A percentile compares a stretch with the other conserved stretches of the same genome.
These are phyloP conservation scores for Aethes cnicana DNA, from an alignment of 2,888 invertebrate species.

Conservation along the genomic window DNA sequence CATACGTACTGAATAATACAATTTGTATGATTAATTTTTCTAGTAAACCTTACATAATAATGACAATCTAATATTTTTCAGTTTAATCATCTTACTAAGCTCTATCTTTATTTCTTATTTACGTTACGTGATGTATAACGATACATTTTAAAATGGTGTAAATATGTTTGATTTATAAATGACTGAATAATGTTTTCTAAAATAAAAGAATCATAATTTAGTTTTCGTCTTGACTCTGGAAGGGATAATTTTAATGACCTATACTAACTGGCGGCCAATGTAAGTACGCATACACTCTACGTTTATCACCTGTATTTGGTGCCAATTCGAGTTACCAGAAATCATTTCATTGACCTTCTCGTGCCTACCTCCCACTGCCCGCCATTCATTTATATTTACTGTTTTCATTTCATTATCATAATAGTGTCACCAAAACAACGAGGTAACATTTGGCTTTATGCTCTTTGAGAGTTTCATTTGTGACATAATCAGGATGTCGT, in stretches of 20 bases:
- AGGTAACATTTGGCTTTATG: conserved; percentile 4
- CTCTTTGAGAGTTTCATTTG: conserved; percentile 18
- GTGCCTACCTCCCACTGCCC: conserved; percentile 16
- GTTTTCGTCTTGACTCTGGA: conserved; percentile 46
- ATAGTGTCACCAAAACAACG: conserved; percentile 15
- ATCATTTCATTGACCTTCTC: conserved; percentile 3
- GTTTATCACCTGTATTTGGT: conserved; percentile 7
- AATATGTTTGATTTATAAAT: conserved; percentile 74
- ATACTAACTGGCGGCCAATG: conserved; percentile 17
- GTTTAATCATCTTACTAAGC: conserved; percentile 79
- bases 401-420: conserved; percentile 14
- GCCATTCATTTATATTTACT: conserved; percentile 1
- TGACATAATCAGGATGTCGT: neutral
- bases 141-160: conserved; percentile 79
- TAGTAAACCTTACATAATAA: conserved; percentile 73
- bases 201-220: conserved; percentile 53
- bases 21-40: conserved; percentile 71
- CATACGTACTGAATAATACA: conserved; percentile 73
- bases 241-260: conserved; percentile 51
- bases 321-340: conserved; percentile 11
- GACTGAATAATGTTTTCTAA: conserved; percentile 63
- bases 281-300: conserved; percentile 15
- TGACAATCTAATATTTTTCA: conserved; percentile 70
- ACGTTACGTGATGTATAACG: conserved; percentile 75
- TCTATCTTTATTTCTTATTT: conserved; percentile 76